Base-by-base conservation (phyloP, 2,888 invertebrate species). In the Cotesia congregata region DNA sequence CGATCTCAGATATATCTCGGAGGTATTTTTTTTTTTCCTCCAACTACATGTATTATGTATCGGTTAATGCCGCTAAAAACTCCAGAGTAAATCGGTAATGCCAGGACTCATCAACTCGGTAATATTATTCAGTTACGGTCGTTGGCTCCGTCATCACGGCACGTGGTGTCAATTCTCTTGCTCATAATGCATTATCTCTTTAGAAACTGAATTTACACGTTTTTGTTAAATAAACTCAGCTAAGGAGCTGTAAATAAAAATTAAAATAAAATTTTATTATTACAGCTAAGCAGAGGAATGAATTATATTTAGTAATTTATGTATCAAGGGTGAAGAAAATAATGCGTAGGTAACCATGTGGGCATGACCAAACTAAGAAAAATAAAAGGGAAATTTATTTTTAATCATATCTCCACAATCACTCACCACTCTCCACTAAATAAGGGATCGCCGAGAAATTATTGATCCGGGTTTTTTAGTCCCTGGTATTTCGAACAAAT, bases 41-140 rank as follows among this genome's bases (percentile, higher is more conserved):
- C 79, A 78, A 73, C 78, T 60, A 65, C 75, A 60, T 62, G 68
- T 75, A 64, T 60, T 76, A 64, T 75, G 77, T 79, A 77, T 73
- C 67, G 9, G 50, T 39, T 62, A 70, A 50, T 75, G 39, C 20
- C 9, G 17, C 12, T 7, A 60, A 40, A 40, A 50, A 40, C 30
- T 20, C 60, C 20, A 68, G 41, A 74, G 74, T 73, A 72, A 74
- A 72, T 76, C 76, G 64, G 64, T 41, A 40, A 68, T 68, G 59
- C 65, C 78, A 72, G 72, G 15, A 50, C 39, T 67, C 30, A 6
- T 67, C 3, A 30, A 30, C 12, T 67, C 40, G n/a, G 41, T 12
- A 68, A 41, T 68, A 12, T 68, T 40, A 15, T 39, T n/a, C 15
- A 40, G 68, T 40, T 67, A 39, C 68, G 68, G 40, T 41, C 41